Conservation (phyloP, 2,113 vertebrate species). For the Sula dactylatra region DNA sequence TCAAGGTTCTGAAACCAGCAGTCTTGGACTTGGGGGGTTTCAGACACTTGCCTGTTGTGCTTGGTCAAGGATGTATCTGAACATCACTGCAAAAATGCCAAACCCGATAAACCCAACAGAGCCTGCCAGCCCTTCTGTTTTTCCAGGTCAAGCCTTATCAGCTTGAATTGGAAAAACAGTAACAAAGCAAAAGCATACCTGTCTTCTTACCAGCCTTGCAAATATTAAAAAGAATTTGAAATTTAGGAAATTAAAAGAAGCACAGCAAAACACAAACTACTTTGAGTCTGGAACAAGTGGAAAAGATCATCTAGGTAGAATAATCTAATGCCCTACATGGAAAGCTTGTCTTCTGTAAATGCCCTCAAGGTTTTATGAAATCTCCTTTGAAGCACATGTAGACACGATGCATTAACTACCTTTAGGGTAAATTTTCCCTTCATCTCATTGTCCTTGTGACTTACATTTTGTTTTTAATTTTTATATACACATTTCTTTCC, state of each 20-base stretch:
- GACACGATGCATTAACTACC: not conserved
- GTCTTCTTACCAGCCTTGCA: not conserved
- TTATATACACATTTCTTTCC: not conserved
- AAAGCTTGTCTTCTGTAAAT: not conserved
- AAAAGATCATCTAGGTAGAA: not conserved
- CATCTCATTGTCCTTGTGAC: not conserved
- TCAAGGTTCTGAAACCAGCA: not conserved
- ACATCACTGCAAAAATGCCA: not conserved
- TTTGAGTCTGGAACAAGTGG: not conserved
- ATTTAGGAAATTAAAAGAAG: not conserved
- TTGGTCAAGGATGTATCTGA: not conserved
- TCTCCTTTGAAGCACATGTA: not conserved
- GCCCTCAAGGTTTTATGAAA: not conserved
- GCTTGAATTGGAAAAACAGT: not conserved
- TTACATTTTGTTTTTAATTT: slow-evolving; percentile 32
- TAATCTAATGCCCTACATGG: not conserved
- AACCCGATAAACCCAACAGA: not conserved
- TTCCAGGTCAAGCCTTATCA: not conserved
- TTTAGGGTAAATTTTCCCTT: not conserved
- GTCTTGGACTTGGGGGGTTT: not conserved
- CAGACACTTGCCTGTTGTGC: not conserved
- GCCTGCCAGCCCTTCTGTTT: not conserved
- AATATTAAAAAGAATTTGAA: not conserved
- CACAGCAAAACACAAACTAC: not conserved
- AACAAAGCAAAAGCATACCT: not conserved